These are phyloP conservation scores for Halcyon badia DNA, from an alignment of 2,797 vertebrate genomes.

Conservation along the genomic window DNA sequence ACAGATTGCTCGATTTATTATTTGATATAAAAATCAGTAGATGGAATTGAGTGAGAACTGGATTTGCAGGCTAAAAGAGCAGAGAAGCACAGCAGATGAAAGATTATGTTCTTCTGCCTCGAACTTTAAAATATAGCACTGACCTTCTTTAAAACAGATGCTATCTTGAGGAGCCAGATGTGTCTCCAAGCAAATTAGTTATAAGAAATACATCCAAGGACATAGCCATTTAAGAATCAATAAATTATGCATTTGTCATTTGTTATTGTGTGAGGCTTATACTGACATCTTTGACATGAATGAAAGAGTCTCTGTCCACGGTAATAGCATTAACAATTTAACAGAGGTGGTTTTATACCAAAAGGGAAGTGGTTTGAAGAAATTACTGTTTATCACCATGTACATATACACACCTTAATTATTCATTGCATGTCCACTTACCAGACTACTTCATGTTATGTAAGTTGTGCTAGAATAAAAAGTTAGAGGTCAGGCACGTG, in stretches of 20 bases:
- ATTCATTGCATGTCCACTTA: slow-evolving; percentile 72
- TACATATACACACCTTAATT: slow-evolving; percentile 77
- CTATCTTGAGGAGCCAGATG: slow-evolving; percentile 77
- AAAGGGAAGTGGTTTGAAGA: slow-evolving; percentile 63
- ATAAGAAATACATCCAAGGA: slow-evolving; percentile 79
- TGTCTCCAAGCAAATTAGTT: slow-evolving; percentile 81
- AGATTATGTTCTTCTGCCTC: slow-evolving; percentile 53
- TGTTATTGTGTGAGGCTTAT: slow-evolving; percentile 71
- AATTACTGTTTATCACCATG: slow-evolving; percentile 72
- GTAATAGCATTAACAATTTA: slow-evolving; percentile 81
- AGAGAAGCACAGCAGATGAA: slow-evolving; percentile 47
- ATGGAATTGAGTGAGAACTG: neutral
- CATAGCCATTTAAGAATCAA: slow-evolving; percentile 81
- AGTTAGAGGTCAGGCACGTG: neutral
- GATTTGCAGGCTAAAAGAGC: slow-evolving; percentile 40
- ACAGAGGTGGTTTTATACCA: slow-evolving; percentile 66
- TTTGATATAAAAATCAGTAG: slow-evolving; percentile 25
- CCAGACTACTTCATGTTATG: slow-evolving; percentile 47
- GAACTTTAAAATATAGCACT: slow-evolving; percentile 72
- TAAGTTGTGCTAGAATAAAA: slow-evolving; percentile 56
- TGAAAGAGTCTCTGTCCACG: slow-evolving; percentile 67
- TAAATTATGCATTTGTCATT: slow-evolving; percentile 84
- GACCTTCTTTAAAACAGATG: slow-evolving; percentile 77
- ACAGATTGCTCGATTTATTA: slow-evolving; percentile 11
- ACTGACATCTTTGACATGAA: slow-evolving; percentile 76